These are phyloP conservation scores for Chionomys nivalis DNA, from an alignment of 2,113 vertebrate genomes.

Conservation along the genomic window DNA sequence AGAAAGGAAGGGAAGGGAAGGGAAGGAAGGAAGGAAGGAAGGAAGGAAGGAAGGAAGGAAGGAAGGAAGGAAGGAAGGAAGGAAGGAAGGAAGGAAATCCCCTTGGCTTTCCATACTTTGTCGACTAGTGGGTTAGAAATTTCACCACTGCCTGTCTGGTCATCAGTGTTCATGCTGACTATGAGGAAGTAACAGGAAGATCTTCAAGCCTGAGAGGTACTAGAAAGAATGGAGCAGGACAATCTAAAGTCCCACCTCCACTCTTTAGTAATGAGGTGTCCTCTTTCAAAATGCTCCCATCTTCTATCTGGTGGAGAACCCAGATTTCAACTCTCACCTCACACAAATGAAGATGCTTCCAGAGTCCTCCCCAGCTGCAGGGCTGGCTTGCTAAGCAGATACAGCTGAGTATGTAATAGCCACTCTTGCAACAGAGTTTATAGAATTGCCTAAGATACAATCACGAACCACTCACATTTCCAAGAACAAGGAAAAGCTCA, in stretches of 20 bases:
- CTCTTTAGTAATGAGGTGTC: not conserved
- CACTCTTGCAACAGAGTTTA: not conserved
- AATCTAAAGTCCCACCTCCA: not conserved
- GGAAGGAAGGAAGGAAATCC: not conserved
- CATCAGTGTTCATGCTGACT: not conserved
- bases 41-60: no score
- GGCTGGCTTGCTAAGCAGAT: not conserved
- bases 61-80: not conserved
- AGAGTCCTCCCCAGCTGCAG: not conserved
- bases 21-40: not conserved
- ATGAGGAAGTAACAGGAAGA: not conserved
- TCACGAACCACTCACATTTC: not conserved
- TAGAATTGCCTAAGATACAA: not conserved
- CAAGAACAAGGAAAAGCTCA: not conserved
- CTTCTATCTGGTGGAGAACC: not conserved
- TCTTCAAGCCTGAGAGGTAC: not conserved
- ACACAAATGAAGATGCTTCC: not conserved
- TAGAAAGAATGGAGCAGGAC: not conserved
- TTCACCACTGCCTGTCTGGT: not conserved
- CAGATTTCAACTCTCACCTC: not conserved
- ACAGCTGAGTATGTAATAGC: not conserved
- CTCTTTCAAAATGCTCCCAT: rapidly evolving
- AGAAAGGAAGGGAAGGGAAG: no score
- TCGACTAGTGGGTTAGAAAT: not conserved
- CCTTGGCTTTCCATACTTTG: rapidly evolving